Evolutionary conservation across 2,113 vertebrate genomes (phyloP).

Genomic region (Corvus moneduloides): DNA sequence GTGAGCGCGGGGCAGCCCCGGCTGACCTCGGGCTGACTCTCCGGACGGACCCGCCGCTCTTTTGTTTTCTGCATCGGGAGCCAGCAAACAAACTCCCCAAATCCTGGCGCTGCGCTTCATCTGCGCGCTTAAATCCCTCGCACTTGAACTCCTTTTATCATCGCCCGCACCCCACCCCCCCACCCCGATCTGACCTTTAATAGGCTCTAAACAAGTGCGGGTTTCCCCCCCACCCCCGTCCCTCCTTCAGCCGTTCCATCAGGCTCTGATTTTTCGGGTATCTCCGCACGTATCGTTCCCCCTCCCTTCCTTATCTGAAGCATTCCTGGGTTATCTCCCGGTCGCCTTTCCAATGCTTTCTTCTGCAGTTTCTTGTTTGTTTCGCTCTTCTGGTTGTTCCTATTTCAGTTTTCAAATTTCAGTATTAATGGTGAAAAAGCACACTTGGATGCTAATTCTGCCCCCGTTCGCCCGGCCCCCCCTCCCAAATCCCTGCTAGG

Average conservation of each 20-base stretch:
- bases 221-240: neutral
- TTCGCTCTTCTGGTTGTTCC: conserved; percentile 2
- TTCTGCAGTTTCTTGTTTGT: conserved; percentile 50
- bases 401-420: conserved; percentile 64
- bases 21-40: conserved; percentile 83
- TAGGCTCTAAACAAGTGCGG: conserved; percentile 47
- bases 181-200: conserved; percentile 41
- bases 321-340: conserved; percentile 75
- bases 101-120: neutral
- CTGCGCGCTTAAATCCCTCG: conserved; percentile 6
- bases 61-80: conserved; percentile 61
- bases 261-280: conserved; percentile 49
- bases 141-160: conserved; percentile 17
- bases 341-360: conserved; percentile 61
- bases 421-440: conserved; percentile 39
- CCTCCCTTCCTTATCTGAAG: conserved; percentile 53
- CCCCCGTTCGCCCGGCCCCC: neutral
- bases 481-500: neutral
- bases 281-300: conserved; percentile 8
- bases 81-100: conserved; percentile 52
- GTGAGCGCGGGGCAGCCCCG: neutral
- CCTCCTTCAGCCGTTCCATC: conserved; percentile 41
- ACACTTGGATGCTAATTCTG: conserved; percentile 3
- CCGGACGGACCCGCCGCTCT: conserved; percentile 60
- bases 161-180: neutral